phyloP scores from a whole-genome alignment of 2,113 vertebrate species.

The Poecilia latipinna region DNA sequence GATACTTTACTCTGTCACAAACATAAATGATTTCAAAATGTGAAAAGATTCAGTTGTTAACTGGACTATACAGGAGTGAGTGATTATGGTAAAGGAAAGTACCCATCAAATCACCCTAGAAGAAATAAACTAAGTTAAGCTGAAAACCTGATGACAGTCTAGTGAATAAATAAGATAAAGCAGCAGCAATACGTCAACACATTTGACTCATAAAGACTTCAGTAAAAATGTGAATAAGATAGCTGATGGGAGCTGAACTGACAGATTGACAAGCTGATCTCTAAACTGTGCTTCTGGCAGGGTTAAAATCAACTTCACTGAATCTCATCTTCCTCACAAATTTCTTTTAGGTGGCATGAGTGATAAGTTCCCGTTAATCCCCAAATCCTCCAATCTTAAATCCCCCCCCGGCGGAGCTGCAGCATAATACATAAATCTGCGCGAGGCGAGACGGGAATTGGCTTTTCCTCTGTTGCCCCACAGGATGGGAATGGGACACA shows the following conservation, averaged over 20 bases:
- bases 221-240: not conserved
- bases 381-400: constrained; percentile 53
- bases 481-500: constrained; percentile 45
- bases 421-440: constrained; percentile 57
- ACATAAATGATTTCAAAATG: too few relatives aligned
- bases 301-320: constrained; percentile 27
- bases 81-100: too few relatives aligned
- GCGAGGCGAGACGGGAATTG: constrained; percentile 53
- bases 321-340: constrained; percentile 6
- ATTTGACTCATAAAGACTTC: not conserved
- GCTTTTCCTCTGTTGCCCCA: constrained; percentile 53
- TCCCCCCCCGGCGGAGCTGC: constrained; percentile 35
- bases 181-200: too few relatives aligned
- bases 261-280: not conserved
- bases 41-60: too few relatives aligned
- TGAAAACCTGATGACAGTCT: too few relatives aligned
- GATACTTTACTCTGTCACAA: too few relatives aligned
- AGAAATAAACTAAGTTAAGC: too few relatives aligned
- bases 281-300: not conserved
- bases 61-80: too few relatives aligned
- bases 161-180: too few relatives aligned
- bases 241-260: not conserved
- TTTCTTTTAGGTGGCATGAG: constrained; percentile 49
- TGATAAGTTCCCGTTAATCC: constrained; percentile 61
- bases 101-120: too few relatives aligned